Conservation (phyloP, 2,888 invertebrate genomes). For the Thysanoteuthis rhombus region DNA sequence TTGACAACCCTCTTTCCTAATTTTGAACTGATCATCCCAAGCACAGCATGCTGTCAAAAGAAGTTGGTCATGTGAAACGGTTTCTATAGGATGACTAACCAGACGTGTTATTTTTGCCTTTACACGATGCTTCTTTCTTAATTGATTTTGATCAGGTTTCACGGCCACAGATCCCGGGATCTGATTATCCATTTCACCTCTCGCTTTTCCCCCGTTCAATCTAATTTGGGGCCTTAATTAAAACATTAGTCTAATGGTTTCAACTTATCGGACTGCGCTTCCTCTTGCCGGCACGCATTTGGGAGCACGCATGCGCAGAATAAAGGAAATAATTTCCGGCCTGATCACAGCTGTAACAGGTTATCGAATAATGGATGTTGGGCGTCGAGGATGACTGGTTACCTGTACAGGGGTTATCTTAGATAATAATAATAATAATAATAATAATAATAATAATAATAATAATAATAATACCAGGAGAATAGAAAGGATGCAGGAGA, state of each 20-base stretch:
- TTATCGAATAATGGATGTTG: neutral
- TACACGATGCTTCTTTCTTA: neutral
- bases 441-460: neutral
- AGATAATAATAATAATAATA: neutral
- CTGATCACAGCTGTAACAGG: neutral
- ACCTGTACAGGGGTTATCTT: neutral
- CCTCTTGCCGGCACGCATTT: neutral
- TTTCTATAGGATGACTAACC: too few relatives aligned
- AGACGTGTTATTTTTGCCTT: neutral
- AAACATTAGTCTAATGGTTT: neutral
- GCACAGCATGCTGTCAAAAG: too few relatives aligned
- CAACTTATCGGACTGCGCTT: neutral
- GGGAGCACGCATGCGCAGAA: neutral
- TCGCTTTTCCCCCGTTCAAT: neutral
- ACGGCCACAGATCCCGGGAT: neutral
- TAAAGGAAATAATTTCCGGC: neutral
- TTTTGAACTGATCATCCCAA: too few relatives aligned
- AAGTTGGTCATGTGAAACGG: too few relatives aligned
- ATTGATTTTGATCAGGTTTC: constrained; percentile 12
- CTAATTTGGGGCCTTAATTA: neutral
- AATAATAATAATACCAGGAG: neutral
- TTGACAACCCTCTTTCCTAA: too few relatives aligned
- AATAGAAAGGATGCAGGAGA: too few relatives aligned
- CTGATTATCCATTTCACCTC: constrained; percentile 12
- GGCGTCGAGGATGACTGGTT: neutral